Evolutionary conservation across 1,140 invertebrate genomes (phyloP).

Genomic region (Cyphomyrmex costatus): DNA sequence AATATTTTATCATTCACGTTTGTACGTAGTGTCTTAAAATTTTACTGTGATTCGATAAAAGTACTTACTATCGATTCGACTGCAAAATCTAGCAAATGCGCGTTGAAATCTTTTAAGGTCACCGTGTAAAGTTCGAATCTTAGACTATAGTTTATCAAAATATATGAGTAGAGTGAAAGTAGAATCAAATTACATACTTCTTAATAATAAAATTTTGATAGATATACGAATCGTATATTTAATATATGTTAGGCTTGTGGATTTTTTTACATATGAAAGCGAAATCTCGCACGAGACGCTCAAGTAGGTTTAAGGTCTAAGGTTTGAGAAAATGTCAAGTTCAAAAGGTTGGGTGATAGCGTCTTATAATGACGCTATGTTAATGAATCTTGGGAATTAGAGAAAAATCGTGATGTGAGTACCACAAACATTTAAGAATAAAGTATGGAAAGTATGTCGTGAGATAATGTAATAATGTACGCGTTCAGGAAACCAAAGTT

Average conservation of each 20-base stretch:
- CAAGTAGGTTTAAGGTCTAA: slow-evolving; percentile 8
- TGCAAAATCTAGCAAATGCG: not conserved
- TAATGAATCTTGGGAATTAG: slow-evolving; percentile 52
- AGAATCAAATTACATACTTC: slow-evolving; percentile 1
- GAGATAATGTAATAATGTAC: slow-evolving; percentile 30
- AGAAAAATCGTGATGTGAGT: slow-evolving; percentile 41
- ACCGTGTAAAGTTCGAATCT: not conserved
- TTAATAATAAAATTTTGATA: slow-evolving; percentile 33
- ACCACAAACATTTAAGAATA: slow-evolving; percentile 27
- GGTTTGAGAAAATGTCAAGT: slow-evolving; percentile 56
- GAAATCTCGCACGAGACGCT: not conserved
- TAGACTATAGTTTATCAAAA: not conserved
- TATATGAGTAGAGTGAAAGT: not conserved
- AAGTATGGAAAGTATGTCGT: slow-evolving; percentile 52
- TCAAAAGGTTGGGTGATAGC: slow-evolving; percentile 52
- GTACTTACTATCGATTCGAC: not conserved
- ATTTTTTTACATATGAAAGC: slow-evolving; percentile 4
- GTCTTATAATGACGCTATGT: slow-evolving; percentile 20
- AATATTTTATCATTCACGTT: slow-evolving; percentile 17
- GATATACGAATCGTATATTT: not conserved
- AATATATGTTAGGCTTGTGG: not conserved
- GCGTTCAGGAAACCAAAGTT: slow-evolving; percentile 28
- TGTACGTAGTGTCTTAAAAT: slow-evolving; percentile 3
- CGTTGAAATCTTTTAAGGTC: not conserved
- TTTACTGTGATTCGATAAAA: slow-evolving; percentile 21